Evolutionary conservation across 1,140 invertebrate genomes (phyloP), one percentile per base, ranked within the genome.

Genomic region (Megathymus violae): DNA sequence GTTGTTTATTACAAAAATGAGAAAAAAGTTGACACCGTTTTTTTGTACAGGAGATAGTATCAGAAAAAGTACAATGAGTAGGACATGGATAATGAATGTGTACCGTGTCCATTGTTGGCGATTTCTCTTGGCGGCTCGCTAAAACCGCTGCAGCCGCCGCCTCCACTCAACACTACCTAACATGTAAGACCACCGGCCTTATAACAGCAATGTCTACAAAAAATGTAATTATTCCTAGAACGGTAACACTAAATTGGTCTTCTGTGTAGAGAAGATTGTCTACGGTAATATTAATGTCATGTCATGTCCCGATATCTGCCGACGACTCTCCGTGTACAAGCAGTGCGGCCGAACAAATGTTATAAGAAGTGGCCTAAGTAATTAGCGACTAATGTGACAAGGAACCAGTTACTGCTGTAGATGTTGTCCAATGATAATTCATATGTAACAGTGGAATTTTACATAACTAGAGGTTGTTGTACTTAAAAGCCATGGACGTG

Each of bases 111-210:
- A 85, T 88, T 85, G 82, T 85, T 77, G 74, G 58, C 77, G 81
- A 87, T 89, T 83, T 89, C 83, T 81, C 76, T 79, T 69, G 78
- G 78, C 73, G 78, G 87, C 88, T 87, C 74, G 74, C 71, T 87
- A 87, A 89, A 80, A 79, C 80, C 44, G 75, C 80, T 81, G 68
- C 63, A n/a, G n/a, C n/a, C n/a, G n/a, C 64, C 75, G 83, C 74
- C 83, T 66, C 72, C 65, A 74, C 69, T 71, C 73, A 69, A 46
- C 59, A 59, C 58, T 64, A 56, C 52, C 72, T 77, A 79, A 77
- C 67, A 72, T 79, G 78, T 63, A n/a, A 60, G 67, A 82, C 83
- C 83, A 80, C 80, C 64, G 77, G 78, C 80, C 64, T 85, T 76
- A 67, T 56, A 48, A 61, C 40, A 62, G 71, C 22, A 66, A 17